These are phyloP conservation scores for Sander lucioperca DNA, from an alignment of 2,113 vertebrate genomes.

Conservation along the genomic window DNA sequence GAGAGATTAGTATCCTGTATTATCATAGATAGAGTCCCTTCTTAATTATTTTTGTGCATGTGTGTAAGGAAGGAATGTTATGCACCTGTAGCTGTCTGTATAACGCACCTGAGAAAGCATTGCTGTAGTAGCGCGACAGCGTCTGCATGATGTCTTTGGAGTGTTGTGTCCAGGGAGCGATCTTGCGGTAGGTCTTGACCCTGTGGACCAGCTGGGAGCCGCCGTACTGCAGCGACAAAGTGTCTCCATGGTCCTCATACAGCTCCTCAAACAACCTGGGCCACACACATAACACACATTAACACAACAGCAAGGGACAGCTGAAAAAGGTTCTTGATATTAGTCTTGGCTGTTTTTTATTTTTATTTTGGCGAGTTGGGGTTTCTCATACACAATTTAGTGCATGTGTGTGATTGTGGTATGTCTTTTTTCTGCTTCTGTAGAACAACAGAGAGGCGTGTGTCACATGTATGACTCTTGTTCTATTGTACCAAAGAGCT, in stretches of 20 bases:
- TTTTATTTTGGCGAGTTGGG: not conserved
- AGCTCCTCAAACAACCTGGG: constrained; percentile 96
- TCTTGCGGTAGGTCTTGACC: constrained; percentile 98
- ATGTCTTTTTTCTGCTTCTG: not conserved
- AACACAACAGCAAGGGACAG: not conserved
- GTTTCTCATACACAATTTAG: not conserved
- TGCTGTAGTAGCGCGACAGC: constrained; percentile 96
- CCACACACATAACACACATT: not conserved
- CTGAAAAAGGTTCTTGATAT: not conserved
- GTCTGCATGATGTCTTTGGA: constrained; percentile 99
- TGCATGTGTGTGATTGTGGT: not conserved
- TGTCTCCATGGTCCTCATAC: constrained; percentile 99
- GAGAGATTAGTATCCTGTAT: not conserved
- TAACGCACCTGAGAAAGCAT: constrained; percentile 94
- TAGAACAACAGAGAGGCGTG: not conserved
- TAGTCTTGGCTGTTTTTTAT: not conserved
- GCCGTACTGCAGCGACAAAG: constrained; percentile 95
- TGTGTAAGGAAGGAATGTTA: not conserved
- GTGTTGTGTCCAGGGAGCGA: constrained; percentile 98
- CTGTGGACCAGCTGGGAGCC: constrained; percentile 98
- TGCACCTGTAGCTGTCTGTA: not conserved
- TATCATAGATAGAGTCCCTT: not conserved
- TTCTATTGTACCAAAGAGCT: not conserved
- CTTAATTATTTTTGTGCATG: not conserved
- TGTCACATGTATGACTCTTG: not conserved